Base-by-base conservation (phyloP, 2,888 invertebrate genomes). In the Prenolepis imparis region DNA sequence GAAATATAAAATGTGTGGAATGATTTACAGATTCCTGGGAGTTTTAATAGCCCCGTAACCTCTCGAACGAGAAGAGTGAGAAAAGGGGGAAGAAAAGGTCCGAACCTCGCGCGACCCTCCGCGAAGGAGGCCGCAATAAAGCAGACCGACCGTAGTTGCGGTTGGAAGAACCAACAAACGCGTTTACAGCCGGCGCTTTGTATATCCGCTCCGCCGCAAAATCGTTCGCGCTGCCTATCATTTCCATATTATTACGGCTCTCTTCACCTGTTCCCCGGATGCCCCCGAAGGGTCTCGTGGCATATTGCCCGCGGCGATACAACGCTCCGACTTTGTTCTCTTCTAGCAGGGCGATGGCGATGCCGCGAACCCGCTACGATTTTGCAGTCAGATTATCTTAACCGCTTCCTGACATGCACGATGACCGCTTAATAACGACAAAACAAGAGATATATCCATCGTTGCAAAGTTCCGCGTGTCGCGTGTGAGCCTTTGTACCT, bases 201-300 rank as follows among this genome's bases (percentile, higher is more conserved):
- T 90, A 75, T 82, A 85, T 84, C 86, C 87, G 78, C 84, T 85
- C 64, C 82, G 74, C 85, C 84, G 83, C 87, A 57, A 90, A 87
- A 86, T 85, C 87, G 81, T 63, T 84, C 64, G 68, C 68, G 44
- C 86, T 86, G 85, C 83, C 88, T 83, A 88, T 90, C 87, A 90
- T 92, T 91, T 91, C 86, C 91, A 91, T 92, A 91, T 91, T 91
- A 91, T 90, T 91, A 89, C 86, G 85, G 87, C 66, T 88, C 86
- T 88, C 86, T 84, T 86, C 90, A 89, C 88, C 89, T 91, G 88
- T 89, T 90, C 82, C 67, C 77, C 44, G 52, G 52, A 67, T 63
- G 68, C 64, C 81, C 81, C 66, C 75, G 80, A 55, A 73, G 78
- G 81, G 78, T 52, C 66, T 36, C 72, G 64, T 81, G 66, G 82